Conservation (phyloP, 2,888 invertebrate genomes). For the Callosobruchus maculatus region DNA sequence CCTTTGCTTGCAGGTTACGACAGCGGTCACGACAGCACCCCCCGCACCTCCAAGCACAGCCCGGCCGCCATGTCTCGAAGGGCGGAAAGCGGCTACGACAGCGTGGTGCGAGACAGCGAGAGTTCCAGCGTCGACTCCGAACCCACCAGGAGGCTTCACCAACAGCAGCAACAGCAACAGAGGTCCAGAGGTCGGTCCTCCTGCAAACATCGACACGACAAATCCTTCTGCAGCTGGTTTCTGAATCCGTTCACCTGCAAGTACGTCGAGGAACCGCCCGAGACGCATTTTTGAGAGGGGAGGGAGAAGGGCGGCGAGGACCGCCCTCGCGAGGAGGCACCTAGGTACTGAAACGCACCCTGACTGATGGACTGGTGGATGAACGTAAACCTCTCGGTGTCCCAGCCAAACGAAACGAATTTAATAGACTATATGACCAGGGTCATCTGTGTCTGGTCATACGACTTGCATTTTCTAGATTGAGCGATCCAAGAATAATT, state of each 20-base stretch:
- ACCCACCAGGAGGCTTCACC: constrained; percentile 52
- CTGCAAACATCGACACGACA: constrained; percentile 65
- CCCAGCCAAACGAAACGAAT: background rate
- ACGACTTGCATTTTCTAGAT: too few relatives aligned
- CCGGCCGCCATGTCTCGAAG: constrained; percentile 73
- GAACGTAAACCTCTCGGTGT: background rate
- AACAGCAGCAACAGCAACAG: constrained; percentile 26
- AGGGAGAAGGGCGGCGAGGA: background rate
- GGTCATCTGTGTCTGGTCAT: too few relatives aligned
- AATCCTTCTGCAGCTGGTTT: constrained; percentile 72
- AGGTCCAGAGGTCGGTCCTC: constrained; percentile 46
- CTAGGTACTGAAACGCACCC: background rate
- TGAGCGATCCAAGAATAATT: too few relatives aligned
- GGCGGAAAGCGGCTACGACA: constrained; percentile 89
- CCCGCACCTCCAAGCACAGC: constrained; percentile 77
- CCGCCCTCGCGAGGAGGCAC: background rate
- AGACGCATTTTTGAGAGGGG: constrained; percentile 46
- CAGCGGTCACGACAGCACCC: constrained; percentile 80
- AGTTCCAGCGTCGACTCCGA: constrained; percentile 82
- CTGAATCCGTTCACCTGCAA: constrained; percentile 74
- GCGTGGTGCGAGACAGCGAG: constrained; percentile 83
- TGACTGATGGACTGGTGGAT: background rate
- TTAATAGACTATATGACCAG: background rate
- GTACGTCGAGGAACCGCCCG: constrained; percentile 61
- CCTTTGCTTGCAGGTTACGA: constrained; percentile 56